Conservation (phyloP, 2,888 invertebrate species). For the Dione juno region DNA sequence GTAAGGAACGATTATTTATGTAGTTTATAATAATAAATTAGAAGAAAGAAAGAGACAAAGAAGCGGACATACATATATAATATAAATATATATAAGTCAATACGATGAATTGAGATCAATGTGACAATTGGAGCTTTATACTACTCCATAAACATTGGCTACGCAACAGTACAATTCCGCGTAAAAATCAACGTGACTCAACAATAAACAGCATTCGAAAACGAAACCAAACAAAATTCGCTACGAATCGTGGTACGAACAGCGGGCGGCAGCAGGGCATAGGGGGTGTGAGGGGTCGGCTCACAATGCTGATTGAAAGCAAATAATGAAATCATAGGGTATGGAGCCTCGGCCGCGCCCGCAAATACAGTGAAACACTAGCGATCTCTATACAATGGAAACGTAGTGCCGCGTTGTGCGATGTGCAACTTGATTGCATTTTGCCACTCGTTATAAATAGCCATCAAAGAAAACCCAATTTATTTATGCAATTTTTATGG, state of each 20-base stretch:
- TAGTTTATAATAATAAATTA: too few relatives aligned
- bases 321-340: slow-evolving; percentile 82
- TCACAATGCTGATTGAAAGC: slow-evolving; percentile 83
- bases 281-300: slow-evolving; percentile 56
- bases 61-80: too few relatives aligned
- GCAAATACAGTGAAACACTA: slow-evolving; percentile 77
- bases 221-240: slow-evolving; percentile 81
- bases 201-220: slow-evolving; percentile 79
- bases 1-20: too few relatives aligned
- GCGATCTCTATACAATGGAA: slow-evolving; percentile 58
- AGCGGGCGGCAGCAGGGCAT: slow-evolving; percentile 44
- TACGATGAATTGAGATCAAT: background rate
- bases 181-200: slow-evolving; percentile 69
- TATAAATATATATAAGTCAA: background rate
- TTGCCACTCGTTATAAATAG: background rate
- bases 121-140: background rate
- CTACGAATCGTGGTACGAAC: slow-evolving; percentile 59
- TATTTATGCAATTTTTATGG: background rate
- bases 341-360: slow-evolving; percentile 63
- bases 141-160: slow-evolving; percentile 16
- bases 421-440: slow-evolving; percentile 26
- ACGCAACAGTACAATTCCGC: slow-evolving; percentile 28
- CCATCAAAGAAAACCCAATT: background rate
- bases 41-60: too few relatives aligned
- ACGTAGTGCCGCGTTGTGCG: slow-evolving; percentile 26